Base-by-base conservation (phyloP, 1,140 invertebrate genomes). In the Leptoteleia sp. region DNA sequence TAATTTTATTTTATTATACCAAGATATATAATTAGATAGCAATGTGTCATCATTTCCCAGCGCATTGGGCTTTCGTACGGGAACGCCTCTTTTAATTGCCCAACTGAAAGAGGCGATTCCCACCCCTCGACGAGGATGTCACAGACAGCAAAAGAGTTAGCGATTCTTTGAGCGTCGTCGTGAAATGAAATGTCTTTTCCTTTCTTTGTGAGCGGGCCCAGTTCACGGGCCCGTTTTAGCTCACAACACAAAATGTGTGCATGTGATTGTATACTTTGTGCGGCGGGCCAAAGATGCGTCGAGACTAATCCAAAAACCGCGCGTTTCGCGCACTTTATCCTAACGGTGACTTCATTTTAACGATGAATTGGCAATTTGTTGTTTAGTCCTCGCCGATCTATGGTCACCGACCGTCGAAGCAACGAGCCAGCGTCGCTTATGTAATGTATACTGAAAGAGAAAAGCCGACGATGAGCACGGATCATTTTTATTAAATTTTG, bases 171-270 rank as follows among this genome's bases (percentile, higher is more conserved):
- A 67, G 52, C 52, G 65, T 68, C 65, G 45, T 61, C 45, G 54
- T 54, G 15, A 45, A 67, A 0, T 47, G 42, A 57, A 64, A 16
- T 48, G 33, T 71, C 43, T 61, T 57, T 61, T 61, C 37, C 29
- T 71, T 61, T 43, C 13, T 71, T 71, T 48, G 43, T 22, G 13
- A 68, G 15, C 3, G 5, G 68, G 48, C 27, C 65, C 43, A 3
- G 1, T 22, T 43, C 22, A 17, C 4, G 40, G 33, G 47, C 31
- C 61, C 6, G 8, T 40, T 76, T 68, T 68, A 61, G 48, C 57
- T 61, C 61, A 55, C 67, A 72, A 82, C 85, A 64, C 37, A 84
- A 72, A 70, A 83, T 83, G 82, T 86, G 72, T 85, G 85, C 85
- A 86, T 85, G 76, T 61, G 80, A 81, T 62, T 84, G 83, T 86